Evolutionary conservation across 1,140 invertebrate species (phyloP).

Genomic region (Drosophila busckii): DNA sequence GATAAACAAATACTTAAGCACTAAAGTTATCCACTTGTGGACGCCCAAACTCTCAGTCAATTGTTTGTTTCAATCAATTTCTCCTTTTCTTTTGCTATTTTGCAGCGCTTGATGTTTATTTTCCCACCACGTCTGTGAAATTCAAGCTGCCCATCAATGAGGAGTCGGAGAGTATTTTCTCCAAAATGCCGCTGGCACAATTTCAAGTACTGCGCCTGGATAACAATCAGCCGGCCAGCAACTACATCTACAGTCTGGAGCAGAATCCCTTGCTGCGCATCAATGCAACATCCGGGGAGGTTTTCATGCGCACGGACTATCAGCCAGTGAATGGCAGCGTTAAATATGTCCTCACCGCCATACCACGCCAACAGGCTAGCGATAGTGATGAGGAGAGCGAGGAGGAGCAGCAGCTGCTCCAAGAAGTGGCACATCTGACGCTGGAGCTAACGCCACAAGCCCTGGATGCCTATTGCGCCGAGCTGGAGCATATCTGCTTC

Average conservation of each 20-base stretch:
- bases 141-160: constrained; percentile 72
- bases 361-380: constrained; percentile 34
- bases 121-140: constrained; percentile 66
- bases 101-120: constrained; percentile 70
- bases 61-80: constrained; percentile 15
- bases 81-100: constrained; percentile 2
- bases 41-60: constrained; percentile 1
- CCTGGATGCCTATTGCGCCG: constrained; percentile 46
- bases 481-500: constrained; percentile 73
- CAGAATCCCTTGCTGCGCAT: constrained; percentile 56
- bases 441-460: constrained; percentile 50
- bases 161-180: constrained; percentile 74
- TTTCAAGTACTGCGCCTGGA: constrained; percentile 61
- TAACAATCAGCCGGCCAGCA: constrained; percentile 46
- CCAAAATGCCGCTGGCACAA: constrained; percentile 71
- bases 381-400: background rate
- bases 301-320: constrained; percentile 64
- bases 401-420: constrained; percentile 16
- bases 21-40: constrained; percentile 37
- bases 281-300: constrained; percentile 60
- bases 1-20: background rate
- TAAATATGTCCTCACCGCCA: constrained; percentile 55
- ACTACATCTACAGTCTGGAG: constrained; percentile 71
- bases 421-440: constrained; percentile 54
- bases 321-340: constrained; percentile 28